Evolutionary conservation across 2,888 invertebrate genomes (phyloP).

Genomic region (Himalopsyche anomala): DNA sequence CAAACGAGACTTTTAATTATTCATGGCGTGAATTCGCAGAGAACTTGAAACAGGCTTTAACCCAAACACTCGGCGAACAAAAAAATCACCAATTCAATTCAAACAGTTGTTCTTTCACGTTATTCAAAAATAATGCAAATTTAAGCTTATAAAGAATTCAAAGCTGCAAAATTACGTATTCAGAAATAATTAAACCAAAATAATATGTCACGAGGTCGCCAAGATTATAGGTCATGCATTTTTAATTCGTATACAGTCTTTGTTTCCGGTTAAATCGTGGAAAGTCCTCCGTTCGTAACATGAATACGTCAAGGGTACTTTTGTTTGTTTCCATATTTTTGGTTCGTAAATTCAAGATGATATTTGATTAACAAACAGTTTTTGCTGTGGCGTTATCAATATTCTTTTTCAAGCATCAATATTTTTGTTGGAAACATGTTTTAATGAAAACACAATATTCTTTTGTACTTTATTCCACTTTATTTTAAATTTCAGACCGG

Average conservation of each 20-base stretch:
- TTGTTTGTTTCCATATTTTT: too few relatives aligned
- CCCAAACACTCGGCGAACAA: neutral
- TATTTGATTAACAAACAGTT: too few relatives aligned
- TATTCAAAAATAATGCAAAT: slow-evolving; percentile 12
- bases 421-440: too few relatives aligned
- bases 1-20: neutral
- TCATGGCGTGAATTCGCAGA: neutral
- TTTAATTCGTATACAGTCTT: neutral
- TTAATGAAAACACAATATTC: too few relatives aligned
- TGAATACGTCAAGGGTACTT: too few relatives aligned
- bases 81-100: neutral
- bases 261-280: neutral
- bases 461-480: too few relatives aligned
- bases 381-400: too few relatives aligned
- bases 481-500: too few relatives aligned
- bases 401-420: too few relatives aligned
- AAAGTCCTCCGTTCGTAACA: too few relatives aligned
- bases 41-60: neutral
- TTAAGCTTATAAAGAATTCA: neutral
- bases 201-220: neutral
- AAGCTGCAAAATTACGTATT: neutral
- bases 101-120: neutral
- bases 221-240: neutral
- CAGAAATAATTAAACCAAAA: neutral
- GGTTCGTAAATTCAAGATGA: too few relatives aligned